Conservation (phyloP, 2,113 vertebrate species). For the Diadophis punctatus region DNA sequence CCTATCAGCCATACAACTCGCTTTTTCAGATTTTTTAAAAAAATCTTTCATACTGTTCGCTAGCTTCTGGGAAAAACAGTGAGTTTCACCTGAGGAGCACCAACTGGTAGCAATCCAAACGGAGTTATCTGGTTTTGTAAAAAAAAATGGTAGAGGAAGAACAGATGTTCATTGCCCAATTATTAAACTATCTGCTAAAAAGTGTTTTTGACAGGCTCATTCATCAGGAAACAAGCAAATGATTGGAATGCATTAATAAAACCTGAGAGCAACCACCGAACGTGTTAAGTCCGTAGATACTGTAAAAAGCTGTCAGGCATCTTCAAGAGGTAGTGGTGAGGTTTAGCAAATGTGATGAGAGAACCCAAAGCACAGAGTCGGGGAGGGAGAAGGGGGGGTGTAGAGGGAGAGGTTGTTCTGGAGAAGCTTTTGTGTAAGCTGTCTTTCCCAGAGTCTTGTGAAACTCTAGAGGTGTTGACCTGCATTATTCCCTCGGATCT, state of each 20-base stretch:
- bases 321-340: not conserved
- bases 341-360: conserved; percentile 32
- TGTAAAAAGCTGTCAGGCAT: conserved; percentile 32
- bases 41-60: not conserved
- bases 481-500: conserved; percentile 26
- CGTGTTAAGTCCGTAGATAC: conserved; percentile 1
- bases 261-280: conserved; percentile 38
- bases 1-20: not conserved
- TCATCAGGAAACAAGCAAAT: conserved; percentile 47
- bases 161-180: conserved; percentile 42
- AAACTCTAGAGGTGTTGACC: conserved; percentile 41
- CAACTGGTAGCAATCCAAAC: conserved; percentile 18
- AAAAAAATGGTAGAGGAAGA: not conserved
- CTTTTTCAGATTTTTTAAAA: not conserved
- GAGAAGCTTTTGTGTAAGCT: conserved; percentile 33
- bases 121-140: not conserved
- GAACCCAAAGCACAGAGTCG: conserved; percentile 29
- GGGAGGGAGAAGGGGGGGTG: not conserved
- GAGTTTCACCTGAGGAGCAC: conserved; percentile 30
- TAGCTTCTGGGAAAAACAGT: conserved; percentile 17
- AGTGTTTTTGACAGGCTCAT: conserved; percentile 42
- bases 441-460: conserved; percentile 39
- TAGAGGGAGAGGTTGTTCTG: not conserved
- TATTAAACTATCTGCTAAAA: conserved; percentile 46
- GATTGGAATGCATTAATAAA: conserved; percentile 55